These are phyloP conservation scores for Hydropsyche betteni DNA, from an alignment of 2,888 invertebrate genomes.

Conservation along the genomic window DNA sequence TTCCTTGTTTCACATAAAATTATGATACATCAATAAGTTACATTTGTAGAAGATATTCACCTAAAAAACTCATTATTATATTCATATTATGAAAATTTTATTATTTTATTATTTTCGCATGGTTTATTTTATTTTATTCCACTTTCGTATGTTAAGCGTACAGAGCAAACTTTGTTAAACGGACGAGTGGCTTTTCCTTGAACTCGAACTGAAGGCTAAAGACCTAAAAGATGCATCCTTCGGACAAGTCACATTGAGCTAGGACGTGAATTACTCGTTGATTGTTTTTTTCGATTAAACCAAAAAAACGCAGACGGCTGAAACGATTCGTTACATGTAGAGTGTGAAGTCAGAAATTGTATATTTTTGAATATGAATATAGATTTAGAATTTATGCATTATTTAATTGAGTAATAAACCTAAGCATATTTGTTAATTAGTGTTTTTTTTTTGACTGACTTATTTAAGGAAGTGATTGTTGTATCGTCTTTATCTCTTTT, in stretches of 20 bases:
- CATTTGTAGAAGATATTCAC: too few species aligned
- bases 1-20: too few species aligned
- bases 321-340: neutral
- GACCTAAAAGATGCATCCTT: neutral
- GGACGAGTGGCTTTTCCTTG: constrained; percentile 1
- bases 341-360: neutral
- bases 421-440: neutral
- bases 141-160: too few species aligned
- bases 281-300: too few species aligned
- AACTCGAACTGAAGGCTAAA: constrained; percentile 11
- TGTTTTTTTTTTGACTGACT: neutral
- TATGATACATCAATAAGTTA: too few species aligned
- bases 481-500: neutral
- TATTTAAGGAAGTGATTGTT: constrained; percentile 6
- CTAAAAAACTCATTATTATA: too few species aligned
- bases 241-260: constrained; percentile 7
- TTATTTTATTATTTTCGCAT: too few species aligned
- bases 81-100: too few species aligned
- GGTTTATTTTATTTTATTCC: too few species aligned
- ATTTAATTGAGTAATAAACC: constrained; percentile 14
- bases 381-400: neutral
- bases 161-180: neutral
- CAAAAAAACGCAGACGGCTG: neutral
- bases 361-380: neutral
- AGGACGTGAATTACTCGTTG: too few species aligned